Evolutionary conservation across 2,113 vertebrate genomes (phyloP).

Genomic region (Coptodon bakossiorum): DNA sequence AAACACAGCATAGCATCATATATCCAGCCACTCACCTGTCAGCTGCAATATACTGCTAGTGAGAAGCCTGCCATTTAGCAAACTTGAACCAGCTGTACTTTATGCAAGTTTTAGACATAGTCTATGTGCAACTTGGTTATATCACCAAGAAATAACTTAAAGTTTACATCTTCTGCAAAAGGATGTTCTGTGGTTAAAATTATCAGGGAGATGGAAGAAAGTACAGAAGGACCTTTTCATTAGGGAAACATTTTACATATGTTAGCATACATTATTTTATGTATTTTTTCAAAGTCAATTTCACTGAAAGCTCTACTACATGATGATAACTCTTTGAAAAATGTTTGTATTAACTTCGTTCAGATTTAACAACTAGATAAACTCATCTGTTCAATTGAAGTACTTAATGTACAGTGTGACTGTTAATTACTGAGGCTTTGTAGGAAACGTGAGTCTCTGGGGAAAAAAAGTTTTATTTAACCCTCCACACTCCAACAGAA

Average conservation of each 20-base stretch:
- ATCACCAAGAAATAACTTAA: not conserved
- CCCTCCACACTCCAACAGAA: not conserved
- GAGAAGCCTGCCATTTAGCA: not conserved
- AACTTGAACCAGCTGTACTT: not conserved
- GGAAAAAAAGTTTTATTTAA: not conserved
- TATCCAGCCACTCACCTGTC: slow-evolving; percentile 16
- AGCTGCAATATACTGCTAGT: not conserved
- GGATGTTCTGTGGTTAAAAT: not conserved
- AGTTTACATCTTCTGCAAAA: not conserved
- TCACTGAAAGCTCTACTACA: not conserved
- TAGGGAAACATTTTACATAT: not conserved
- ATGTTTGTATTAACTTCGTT: not conserved
- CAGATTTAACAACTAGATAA: not conserved
- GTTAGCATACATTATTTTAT: not conserved
- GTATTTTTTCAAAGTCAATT: not conserved
- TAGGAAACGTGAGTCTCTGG: not conserved
- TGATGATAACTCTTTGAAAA: not conserved
- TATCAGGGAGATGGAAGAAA: not conserved
- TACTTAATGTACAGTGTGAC: not conserved
- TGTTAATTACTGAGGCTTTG: not conserved
- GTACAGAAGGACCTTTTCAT: not conserved
- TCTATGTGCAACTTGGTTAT: not conserved
- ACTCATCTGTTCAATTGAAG: not conserved
- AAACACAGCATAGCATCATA: slow-evolving; percentile 3
- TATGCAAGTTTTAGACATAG: not conserved